Evolutionary conservation across 53 echinoderm and acorn worm species (phyloP).

Genomic region (Stichopus horrens): DNA sequence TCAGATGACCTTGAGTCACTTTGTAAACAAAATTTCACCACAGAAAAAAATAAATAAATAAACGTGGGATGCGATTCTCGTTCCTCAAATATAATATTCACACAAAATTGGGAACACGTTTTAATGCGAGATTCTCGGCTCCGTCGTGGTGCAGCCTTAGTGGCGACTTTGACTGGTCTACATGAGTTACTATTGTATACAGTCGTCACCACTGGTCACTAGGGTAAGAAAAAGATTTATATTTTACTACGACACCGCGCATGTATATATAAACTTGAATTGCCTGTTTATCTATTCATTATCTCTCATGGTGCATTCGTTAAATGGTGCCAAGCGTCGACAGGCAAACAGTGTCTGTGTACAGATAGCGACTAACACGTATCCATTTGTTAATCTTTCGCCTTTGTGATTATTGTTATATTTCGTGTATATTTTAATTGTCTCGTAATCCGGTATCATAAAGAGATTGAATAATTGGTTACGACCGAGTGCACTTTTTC

Average conservation of each 20-base stretch:
- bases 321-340: conserved; percentile 15
- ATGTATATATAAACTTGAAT: neutral
- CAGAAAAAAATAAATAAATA: too few relatives aligned
- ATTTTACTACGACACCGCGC: neutral
- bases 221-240: neutral
- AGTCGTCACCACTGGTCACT: neutral
- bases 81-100: conserved; percentile 11
- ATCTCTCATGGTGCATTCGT: neutral
- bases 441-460: neutral
- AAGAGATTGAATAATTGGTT: neutral
- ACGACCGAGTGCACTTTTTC: neutral
- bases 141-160: neutral
- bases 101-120: neutral
- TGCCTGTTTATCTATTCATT: neutral
- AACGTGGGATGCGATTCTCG: neutral
- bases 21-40: too few relatives aligned
- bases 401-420: neutral
- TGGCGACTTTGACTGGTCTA: neutral
- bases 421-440: conserved; percentile 2
- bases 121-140: neutral
- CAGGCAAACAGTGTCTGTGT: conserved; percentile 7
- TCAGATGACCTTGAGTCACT: too few relatives aligned
- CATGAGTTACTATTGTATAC: too few relatives aligned
- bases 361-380: conserved; percentile 1
- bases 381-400: neutral